Conservation (phyloP, 2,888 invertebrate genomes). For the Eulithis prunata region DNA sequence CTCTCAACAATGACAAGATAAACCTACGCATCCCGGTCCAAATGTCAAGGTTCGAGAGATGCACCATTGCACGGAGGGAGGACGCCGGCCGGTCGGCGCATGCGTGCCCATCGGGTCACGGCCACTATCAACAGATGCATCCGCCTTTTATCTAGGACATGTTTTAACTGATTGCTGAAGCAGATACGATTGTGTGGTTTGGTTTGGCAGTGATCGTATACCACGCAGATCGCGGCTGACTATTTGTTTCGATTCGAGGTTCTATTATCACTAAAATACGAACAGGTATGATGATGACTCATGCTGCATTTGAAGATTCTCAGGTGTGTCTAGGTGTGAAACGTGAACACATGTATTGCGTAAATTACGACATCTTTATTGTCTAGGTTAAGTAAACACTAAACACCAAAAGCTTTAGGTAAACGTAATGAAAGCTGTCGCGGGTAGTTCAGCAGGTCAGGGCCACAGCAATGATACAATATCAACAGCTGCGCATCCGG, state of each 20-base stretch:
- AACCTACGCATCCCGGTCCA: slow-evolving; percentile 30
- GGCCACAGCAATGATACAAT: slow-evolving; percentile 12
- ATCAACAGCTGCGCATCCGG: slow-evolving; percentile 14
- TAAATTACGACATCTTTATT: too few species aligned
- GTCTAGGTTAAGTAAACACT: too few species aligned
- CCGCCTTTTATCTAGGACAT: slow-evolving; percentile 33
- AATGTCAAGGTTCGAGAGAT: slow-evolving; percentile 41
- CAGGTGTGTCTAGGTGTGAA: too few species aligned
- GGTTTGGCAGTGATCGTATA: neutral
- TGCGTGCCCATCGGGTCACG: slow-evolving; percentile 42
- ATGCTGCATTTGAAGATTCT: too few species aligned
- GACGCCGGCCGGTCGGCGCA: slow-evolving; percentile 29
- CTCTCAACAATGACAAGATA: slow-evolving; percentile 16
- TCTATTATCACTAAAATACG: too few species aligned
- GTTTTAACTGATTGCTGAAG: slow-evolving; percentile 23
- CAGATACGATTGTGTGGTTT: slow-evolving; percentile 7
- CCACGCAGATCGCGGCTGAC: neutral
- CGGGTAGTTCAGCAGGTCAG: slow-evolving; percentile 14
- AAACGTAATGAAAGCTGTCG: neutral
- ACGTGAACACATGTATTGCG: too few species aligned
- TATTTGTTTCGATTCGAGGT: too few species aligned
- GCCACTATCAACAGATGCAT: slow-evolving; percentile 47
- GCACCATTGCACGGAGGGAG: slow-evolving; percentile 28
- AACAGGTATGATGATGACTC: too few species aligned
- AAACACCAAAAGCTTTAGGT: too few species aligned